Percentiles rank a stretch among this genome's conserved stretches.
Conservation (phyloP, 2,888 invertebrate species). For the Aporophyla lueneburgensis region DNA sequence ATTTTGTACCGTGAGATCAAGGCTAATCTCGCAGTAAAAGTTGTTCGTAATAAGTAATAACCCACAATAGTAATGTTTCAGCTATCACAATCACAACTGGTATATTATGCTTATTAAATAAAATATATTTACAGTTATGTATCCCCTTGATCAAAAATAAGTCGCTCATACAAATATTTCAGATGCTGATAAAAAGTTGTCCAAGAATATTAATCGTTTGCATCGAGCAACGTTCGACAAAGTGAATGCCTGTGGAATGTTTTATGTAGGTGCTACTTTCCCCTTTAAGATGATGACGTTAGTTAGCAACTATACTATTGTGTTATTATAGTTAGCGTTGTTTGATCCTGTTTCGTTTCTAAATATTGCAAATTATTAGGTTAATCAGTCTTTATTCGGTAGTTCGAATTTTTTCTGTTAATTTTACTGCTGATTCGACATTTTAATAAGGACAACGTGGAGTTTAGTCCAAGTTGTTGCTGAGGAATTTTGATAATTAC, state of each 20-base stretch:
- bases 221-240: slow-evolving; percentile 28
- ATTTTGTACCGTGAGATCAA: too few relatives aligned
- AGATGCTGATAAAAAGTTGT: slow-evolving; percentile 32
- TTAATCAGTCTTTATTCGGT: not conserved
- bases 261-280: slow-evolving; percentile 28
- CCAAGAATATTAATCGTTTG: slow-evolving; percentile 38
- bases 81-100: too few relatives aligned
- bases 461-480: too few relatives aligned
- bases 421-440: too few relatives aligned
- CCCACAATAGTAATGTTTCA: too few relatives aligned
- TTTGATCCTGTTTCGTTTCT: slow-evolving; percentile 11
- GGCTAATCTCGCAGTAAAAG: too few relatives aligned
- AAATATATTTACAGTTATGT: too few relatives aligned
- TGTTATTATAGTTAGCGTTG: slow-evolving; percentile 34
- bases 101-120: too few relatives aligned
- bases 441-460: too few relatives aligned
- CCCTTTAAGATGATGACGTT: slow-evolving; percentile 22
- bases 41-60: too few relatives aligned
- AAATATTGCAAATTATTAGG: slow-evolving; percentile 20
- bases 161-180: not conserved
- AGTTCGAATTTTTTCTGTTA: too few relatives aligned
- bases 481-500: too few relatives aligned
- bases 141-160: not conserved
- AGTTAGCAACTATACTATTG: slow-evolving; percentile 15
- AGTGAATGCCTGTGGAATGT: slow-evolving; percentile 35